phyloP scores from a whole-genome alignment of 2,888 invertebrate species.

The Oxystoma pomonae region DNA sequence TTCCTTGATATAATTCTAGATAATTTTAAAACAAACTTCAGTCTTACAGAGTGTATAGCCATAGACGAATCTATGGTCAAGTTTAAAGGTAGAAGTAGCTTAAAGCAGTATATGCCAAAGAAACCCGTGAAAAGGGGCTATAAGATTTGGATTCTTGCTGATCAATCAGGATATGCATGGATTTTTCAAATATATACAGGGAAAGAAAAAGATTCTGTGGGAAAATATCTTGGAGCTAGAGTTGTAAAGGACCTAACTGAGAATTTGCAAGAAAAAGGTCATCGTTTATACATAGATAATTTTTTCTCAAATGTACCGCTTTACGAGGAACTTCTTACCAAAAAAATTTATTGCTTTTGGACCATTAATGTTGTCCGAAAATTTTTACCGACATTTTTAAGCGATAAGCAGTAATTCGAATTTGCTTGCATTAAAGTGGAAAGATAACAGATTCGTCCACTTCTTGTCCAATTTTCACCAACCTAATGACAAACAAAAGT shows the following conservation, averaged over 20 bases:
- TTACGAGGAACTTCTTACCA: too few relatives aligned
- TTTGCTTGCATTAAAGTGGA: too few relatives aligned
- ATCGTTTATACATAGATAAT: slow-evolving; percentile 5
- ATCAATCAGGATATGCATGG: slow-evolving; percentile 6
- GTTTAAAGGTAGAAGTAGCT: slow-evolving; percentile 19
- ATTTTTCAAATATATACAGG: slow-evolving; percentile 11
- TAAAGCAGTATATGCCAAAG: slow-evolving; percentile 35
- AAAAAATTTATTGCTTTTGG: too few relatives aligned
- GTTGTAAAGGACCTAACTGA: slow-evolving; percentile 3
- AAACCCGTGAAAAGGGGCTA: slow-evolving; percentile 37
- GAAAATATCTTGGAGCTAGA: slow-evolving; percentile 5
- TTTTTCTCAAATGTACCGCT: slow-evolving; percentile 7
- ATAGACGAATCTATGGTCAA: slow-evolving; percentile 9
- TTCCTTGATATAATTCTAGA: slow-evolving; percentile 15
- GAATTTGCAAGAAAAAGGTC: slow-evolving; percentile 6
- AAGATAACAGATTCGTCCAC: too few relatives aligned
- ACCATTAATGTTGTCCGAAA: too few relatives aligned
- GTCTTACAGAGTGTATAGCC: neutral
- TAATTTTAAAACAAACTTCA: slow-evolving; percentile 14
- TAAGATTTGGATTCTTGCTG: slow-evolving; percentile 28
- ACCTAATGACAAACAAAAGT: too few relatives aligned
- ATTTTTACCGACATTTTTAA: too few relatives aligned
- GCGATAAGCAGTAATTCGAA: too few relatives aligned
- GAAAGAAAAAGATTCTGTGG: neutral
- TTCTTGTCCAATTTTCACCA: too few relatives aligned